Evolutionary conservation across 2,113 vertebrate genomes (phyloP), one percentile per base, ranked within the genome.

Genomic region (Cyanoramphus novaezelandiae): DNA sequence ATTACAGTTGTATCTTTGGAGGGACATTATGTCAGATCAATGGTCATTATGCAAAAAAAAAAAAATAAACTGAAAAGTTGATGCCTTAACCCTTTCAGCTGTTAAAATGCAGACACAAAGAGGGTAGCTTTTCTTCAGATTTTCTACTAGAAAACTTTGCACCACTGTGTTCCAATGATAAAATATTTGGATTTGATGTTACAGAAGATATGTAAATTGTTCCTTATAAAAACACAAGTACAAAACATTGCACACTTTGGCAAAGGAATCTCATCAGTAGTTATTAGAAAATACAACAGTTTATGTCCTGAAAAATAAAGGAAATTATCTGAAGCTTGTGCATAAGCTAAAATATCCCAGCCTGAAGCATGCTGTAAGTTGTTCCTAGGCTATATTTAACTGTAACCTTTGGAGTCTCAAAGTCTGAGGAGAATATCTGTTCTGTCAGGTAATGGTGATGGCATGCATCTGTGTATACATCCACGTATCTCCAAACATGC

Each of bases 1-100:
- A 98, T 97, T 97, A 90, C 93, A 93, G 97, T 98, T 96, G 95
- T 98, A 92, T 97, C 97, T 98, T 97, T 95, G 97, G 97, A 97
- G 96, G 77, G 97, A 97, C 89, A 4, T 96, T 92, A 57, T 97
- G 96, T 97, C 97, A 95, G 94, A 98, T 97, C 96, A 88, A 28
- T 97, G 97, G 88, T 96, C 94, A 92, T 96, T 96, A 91, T 92
- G 63, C 43, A 93, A 74, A 71, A 95, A 43, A 43, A 43, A 43
- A 43, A 75, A 82, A 93, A 52, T 31, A 93, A 91, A 57, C 49
- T 44, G 84, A 72, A 57, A 86, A 65, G 82, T 88, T 31, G 68
- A 53, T 93, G 39, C 82, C 89, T 91, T 96, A 97, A 95, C 94
- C 90, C 93, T 5, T 90, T 71, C 69, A 14, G 67, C 65, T 71